These are phyloP conservation scores for Empidonax alnorum DNA, from an alignment of 2,113 vertebrate genomes.

Conservation along the genomic window DNA sequence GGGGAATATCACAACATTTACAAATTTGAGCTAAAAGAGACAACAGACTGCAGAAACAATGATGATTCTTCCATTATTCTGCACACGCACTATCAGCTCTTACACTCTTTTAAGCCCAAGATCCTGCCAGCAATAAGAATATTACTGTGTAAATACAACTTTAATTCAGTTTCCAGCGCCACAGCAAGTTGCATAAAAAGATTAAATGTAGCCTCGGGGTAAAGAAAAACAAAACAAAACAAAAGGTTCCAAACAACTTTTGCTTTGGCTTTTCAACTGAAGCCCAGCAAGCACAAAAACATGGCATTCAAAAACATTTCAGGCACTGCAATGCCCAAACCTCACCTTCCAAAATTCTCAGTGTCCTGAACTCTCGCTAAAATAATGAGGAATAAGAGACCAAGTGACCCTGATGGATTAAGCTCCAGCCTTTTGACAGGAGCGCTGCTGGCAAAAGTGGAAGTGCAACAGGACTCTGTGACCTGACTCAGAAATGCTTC, in stretches of 20 bases:
- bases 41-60: neutral
- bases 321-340: neutral
- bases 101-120: neutral
- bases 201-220: constrained; percentile 8
- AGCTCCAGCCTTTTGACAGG: neutral
- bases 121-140: neutral
- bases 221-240: neutral
- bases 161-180: constrained; percentile 15
- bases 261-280: neutral
- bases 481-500: neutral
- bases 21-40: neutral
- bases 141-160: constrained; percentile 17
- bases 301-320: neutral
- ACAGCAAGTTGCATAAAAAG: neutral
- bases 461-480: accelerated
- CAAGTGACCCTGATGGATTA: neutral
- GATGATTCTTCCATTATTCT: neutral
- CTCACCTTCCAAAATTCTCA: neutral
- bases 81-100: neutral
- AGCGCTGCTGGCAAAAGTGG: neutral
- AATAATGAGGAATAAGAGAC: neutral
- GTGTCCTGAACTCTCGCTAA: neutral
- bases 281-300: neutral
- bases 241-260: neutral
- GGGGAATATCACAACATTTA: constrained; percentile 49